phyloP scores from a whole-genome alignment of 2,888 invertebrate genomes.

The Eremobia ochroleuca region DNA sequence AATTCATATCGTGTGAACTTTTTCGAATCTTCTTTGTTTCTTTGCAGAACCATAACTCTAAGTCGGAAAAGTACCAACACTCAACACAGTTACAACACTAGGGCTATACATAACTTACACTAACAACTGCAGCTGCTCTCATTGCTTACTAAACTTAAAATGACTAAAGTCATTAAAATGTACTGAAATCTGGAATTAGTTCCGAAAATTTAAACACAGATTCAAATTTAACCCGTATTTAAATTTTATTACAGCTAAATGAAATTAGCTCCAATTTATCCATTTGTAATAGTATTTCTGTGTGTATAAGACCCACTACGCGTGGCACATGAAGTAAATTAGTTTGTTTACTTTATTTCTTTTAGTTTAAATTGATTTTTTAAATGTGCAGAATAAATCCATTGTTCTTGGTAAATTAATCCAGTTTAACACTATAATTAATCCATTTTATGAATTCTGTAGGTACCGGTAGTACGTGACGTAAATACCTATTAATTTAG shows the following conservation, averaged over 20 bases:
- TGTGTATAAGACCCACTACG: not conserved
- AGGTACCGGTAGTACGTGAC: slow-evolving; percentile 55
- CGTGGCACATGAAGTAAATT: slow-evolving; percentile 9
- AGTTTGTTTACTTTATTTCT: slow-evolving; percentile 24
- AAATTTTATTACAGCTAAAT: slow-evolving; percentile 29
- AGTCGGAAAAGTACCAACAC: slow-evolving; percentile 53
- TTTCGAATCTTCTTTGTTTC: slow-evolving; percentile 73
- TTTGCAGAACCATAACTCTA: slow-evolving; percentile 69
- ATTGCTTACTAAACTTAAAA: slow-evolving; percentile 18
- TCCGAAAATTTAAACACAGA: slow-evolving; percentile 21
- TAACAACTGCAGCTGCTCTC: slow-evolving; percentile 24
- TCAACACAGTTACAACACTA: slow-evolving; percentile 47
- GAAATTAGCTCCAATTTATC: slow-evolving; percentile 28
- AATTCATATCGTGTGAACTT: slow-evolving; percentile 77
- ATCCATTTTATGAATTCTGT: slow-evolving; percentile 42
- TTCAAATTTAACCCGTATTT: slow-evolving; percentile 30
- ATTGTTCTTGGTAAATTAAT: slow-evolving; percentile 33
- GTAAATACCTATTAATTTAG: slow-evolving; percentile 60
- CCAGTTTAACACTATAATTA: slow-evolving; percentile 39
- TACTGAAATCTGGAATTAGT: slow-evolving; percentile 23
- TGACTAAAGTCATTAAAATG: slow-evolving; percentile 26
- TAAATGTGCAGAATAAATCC: slow-evolving; percentile 17
- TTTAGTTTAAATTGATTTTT: slow-evolving; percentile 13
- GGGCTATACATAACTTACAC: slow-evolving; percentile 25
- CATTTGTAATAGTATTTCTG: slow-evolving; percentile 19